Percentiles rank a stretch among this genome's conserved stretches.
Evolutionary conservation across 2,797 vertebrate genomes (phyloP).

Genomic region (Hydrolagus colliei): DNA sequence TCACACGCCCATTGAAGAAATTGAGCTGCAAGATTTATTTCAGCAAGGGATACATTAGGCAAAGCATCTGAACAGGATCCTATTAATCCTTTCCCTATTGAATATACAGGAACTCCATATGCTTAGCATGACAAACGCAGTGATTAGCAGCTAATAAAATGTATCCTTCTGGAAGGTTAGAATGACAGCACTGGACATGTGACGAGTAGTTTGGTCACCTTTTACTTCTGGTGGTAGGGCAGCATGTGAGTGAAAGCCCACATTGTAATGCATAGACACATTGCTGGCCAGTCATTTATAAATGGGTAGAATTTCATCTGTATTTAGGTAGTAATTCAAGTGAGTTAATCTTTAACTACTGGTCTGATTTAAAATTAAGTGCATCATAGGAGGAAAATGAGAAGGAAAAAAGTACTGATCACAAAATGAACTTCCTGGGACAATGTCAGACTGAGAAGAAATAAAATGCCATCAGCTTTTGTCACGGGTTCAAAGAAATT

Average conservation of each 20-base stretch:
- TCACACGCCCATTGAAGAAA: no score
- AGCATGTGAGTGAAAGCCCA: background rate
- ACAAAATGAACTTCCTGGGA: background rate
- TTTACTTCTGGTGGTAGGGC: slow-evolving; percentile 2
- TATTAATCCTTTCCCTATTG: background rate
- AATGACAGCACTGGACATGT: slow-evolving; percentile 7
- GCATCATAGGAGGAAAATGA: background rate
- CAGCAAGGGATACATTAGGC: background rate
- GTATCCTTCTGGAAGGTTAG: slow-evolving; percentile 17
- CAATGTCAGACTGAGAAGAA: slow-evolving; percentile 22
- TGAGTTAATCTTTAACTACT: background rate
- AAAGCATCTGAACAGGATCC: background rate
- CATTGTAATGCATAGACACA: background rate
- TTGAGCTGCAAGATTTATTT: slow-evolving; percentile 6
- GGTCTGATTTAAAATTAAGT: background rate
- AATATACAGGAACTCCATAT: background rate
- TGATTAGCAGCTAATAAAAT: slow-evolving; percentile 18
- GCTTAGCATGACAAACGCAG: slow-evolving; percentile 3
- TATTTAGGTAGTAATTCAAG: background rate
- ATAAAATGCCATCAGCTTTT: slow-evolving; percentile 21
- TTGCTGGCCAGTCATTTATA: background rate
- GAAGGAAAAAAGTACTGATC: background rate
- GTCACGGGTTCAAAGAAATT: slow-evolving; percentile 28
- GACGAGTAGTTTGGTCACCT: slow-evolving; percentile 14
- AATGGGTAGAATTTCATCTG: background rate